phyloP scores from a whole-genome alignment of 1,140 invertebrate genomes.

The Physella acuta region DNA sequence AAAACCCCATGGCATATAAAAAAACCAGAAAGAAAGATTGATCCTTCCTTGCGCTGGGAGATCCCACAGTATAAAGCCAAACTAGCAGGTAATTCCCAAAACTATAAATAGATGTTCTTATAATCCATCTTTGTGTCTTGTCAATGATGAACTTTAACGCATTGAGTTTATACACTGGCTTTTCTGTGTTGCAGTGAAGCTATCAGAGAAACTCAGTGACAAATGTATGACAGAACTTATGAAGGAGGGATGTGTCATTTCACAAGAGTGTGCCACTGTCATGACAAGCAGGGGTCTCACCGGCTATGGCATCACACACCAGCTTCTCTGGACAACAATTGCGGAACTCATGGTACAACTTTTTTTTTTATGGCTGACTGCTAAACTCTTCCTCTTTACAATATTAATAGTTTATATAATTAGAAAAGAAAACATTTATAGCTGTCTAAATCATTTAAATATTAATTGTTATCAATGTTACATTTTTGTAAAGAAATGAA shows the following conservation, averaged over 20 bases:
- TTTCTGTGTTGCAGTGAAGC: conserved; percentile 30
- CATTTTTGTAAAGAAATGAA: neutral
- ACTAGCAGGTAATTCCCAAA: conserved; percentile 23
- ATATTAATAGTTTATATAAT: neutral
- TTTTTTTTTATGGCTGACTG: too few species aligned
- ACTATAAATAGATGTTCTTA: neutral
- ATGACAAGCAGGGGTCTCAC: conserved; percentile 47
- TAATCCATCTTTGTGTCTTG: neutral
- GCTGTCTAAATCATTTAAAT: neutral
- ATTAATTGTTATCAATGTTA: neutral
- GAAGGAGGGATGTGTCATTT: conserved; percentile 39
- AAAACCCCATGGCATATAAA: conserved; percentile 44
- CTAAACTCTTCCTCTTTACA: neutral
- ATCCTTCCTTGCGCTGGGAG: conserved; percentile 32
- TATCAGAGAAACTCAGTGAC: conserved; percentile 47
- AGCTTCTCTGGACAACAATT: conserved; percentile 48
- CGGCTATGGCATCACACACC: conserved; percentile 53
- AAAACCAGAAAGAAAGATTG: conserved; percentile 37
- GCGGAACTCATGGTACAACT: conserved; percentile 39
- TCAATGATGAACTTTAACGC: neutral
- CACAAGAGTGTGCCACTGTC: conserved; percentile 34
- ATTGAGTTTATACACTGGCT: too few species aligned
- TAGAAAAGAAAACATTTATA: neutral
- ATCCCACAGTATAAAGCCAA: conserved; percentile 33
- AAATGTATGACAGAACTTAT: conserved; percentile 49